These are phyloP conservation scores for Bryconaethiops microstoma DNA, from an alignment of 2,797 vertebrate genomes.

Conservation along the genomic window DNA sequence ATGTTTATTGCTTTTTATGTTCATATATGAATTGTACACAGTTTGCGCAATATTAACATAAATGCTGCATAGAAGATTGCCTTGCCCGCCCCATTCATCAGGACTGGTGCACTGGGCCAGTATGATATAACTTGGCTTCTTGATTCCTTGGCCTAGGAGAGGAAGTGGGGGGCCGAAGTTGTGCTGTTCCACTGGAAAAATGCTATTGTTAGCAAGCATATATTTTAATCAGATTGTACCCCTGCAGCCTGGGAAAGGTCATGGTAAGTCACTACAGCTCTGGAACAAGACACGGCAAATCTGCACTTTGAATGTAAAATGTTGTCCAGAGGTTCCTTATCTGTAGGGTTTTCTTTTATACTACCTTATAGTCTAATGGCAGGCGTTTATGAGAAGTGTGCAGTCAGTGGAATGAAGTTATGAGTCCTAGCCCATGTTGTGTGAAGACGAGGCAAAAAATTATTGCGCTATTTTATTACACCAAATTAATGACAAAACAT, in stretches of 20 bases:
- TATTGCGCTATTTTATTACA: not conserved
- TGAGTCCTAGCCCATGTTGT: not conserved
- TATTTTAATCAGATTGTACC: constrained; percentile 57
- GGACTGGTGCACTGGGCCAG: constrained; percentile 2
- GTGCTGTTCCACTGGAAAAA: constrained; percentile 44
- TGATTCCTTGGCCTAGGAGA: constrained; percentile 13
- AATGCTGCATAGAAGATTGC: not conserved
- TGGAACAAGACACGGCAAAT: constrained; percentile 13
- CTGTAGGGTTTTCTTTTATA: not conserved
- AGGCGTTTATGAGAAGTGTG: not conserved
- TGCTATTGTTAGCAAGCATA: constrained; percentile 57
- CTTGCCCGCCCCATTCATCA: not conserved
- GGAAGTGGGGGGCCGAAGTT: constrained; percentile 40
- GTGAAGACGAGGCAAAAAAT: not conserved
- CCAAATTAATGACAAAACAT: not conserved
- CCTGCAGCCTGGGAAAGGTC: constrained; percentile 55
- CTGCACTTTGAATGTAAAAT: constrained; percentile 1
- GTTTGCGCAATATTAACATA: not conserved
- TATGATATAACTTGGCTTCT: constrained; percentile 25
- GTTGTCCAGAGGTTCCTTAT: not conserved
- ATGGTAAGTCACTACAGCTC: constrained; percentile 27
- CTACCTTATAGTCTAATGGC: not conserved
- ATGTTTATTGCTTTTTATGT: not conserved
- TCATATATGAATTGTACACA: not conserved
- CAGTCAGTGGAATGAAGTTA: not conserved